phyloP scores from a whole-genome alignment of 2,113 vertebrate genomes.

The Plectropomus leopardus region DNA sequence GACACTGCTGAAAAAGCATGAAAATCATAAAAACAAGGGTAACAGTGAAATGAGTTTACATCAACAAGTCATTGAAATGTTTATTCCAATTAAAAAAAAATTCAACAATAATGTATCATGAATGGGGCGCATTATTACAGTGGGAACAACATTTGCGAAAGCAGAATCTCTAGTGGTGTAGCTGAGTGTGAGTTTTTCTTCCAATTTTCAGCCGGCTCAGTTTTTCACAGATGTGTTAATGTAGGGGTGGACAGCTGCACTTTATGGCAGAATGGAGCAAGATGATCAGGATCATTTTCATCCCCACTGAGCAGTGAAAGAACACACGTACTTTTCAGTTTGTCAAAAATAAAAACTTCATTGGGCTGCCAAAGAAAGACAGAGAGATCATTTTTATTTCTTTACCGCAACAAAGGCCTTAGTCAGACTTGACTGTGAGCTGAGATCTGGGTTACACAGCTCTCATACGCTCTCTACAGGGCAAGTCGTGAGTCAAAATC shows the following conservation, averaged over 20 bases:
- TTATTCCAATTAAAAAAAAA: not conserved
- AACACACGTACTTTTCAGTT: slow-evolving; percentile 54
- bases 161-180: slow-evolving; percentile 30
- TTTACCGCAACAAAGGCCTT: slow-evolving; percentile 48
- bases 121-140: slow-evolving; percentile 40
- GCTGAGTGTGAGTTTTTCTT: slow-evolving; percentile 57
- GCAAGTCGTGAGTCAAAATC: slow-evolving; percentile 4
- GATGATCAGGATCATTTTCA: slow-evolving; percentile 68
- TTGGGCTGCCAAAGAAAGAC: slow-evolving; percentile 31
- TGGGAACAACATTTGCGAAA: slow-evolving; percentile 33
- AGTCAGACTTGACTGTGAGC: slow-evolving; percentile 27
- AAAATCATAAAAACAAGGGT: not conserved
- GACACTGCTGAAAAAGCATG: slow-evolving; percentile 4
- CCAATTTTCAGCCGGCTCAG: slow-evolving; percentile 67
- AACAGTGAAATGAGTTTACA: not conserved
- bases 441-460: slow-evolving; percentile 24
- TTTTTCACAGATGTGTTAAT: slow-evolving; percentile 57
- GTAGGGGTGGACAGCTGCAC: slow-evolving; percentile 67
- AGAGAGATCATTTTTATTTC: slow-evolving; percentile 28
- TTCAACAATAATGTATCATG: not conserved
- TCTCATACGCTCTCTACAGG: slow-evolving; percentile 60
- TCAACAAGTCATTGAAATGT: slow-evolving; percentile 1
- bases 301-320: slow-evolving; percentile 42
- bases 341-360: slow-evolving; percentile 38
- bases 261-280: slow-evolving; percentile 64